These are phyloP conservation scores for Erpetoichthys calabaricus DNA, from an alignment of 2,797 vertebrate genomes.

Conservation along the genomic window DNA sequence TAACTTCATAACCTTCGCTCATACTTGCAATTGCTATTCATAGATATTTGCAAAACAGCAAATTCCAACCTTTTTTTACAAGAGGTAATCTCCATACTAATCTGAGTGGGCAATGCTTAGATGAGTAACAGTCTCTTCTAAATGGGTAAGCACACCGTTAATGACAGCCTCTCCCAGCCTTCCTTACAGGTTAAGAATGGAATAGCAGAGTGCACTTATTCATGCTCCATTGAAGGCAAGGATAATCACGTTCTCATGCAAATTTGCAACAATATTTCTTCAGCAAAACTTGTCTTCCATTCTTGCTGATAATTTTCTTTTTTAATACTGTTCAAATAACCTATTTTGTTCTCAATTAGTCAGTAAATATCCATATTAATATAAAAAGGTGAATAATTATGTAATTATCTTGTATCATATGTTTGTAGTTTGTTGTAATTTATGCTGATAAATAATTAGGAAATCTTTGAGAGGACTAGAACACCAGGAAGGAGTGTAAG, in stretches of 20 bases:
- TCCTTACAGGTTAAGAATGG: neutral
- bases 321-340: neutral
- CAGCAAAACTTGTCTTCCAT: neutral
- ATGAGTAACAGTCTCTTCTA: constrained; percentile 34
- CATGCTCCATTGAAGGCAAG: neutral
- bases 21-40: constrained; percentile 29
- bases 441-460: too few relatives aligned
- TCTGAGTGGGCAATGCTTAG: constrained; percentile 28
- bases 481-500: too few relatives aligned
- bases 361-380: too few relatives aligned
- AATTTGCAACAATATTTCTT: constrained; percentile 4
- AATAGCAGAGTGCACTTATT: neutral
- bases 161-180: constrained; percentile 3
- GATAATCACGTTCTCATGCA: constrained; percentile 1
- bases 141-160: constrained; percentile 22
- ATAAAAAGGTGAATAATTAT: too few relatives aligned
- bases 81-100: constrained; percentile 41
- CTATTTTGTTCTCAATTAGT: neutral
- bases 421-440: too few relatives aligned
- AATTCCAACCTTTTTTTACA: constrained; percentile 25
- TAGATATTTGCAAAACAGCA: constrained; percentile 29
- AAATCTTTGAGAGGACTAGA: too few relatives aligned
- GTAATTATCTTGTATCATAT: too few relatives aligned
- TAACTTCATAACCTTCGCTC: constrained; percentile 26
- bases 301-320: neutral